Percentiles rank a stretch among this genome's conserved stretches.
phyloP scores from a whole-genome alignment of 2,113 vertebrate species.

The Tringa solitaria region DNA sequence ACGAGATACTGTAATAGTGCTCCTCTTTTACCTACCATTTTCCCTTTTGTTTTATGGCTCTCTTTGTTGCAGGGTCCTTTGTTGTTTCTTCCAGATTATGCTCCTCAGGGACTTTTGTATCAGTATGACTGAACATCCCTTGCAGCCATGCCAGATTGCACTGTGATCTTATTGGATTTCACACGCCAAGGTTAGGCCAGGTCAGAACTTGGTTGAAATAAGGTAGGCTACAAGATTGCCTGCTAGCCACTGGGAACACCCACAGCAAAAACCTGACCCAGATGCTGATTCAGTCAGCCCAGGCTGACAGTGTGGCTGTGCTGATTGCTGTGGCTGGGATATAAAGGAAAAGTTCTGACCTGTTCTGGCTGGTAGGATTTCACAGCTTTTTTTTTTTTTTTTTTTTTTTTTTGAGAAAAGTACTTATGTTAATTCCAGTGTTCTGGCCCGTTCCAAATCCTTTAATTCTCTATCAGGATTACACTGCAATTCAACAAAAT shows the following conservation, averaged over 20 bases:
- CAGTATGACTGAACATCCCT: conserved; percentile 44
- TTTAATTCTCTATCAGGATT: background rate
- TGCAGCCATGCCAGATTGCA: conserved; percentile 54
- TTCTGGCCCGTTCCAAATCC: background rate
- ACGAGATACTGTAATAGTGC: background rate
- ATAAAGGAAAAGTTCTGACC: background rate
- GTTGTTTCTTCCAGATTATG: conserved; percentile 50
- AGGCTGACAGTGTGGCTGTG: background rate
- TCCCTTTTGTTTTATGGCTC: conserved; percentile 37
- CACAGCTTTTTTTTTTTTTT: background rate
- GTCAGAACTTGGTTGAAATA: conserved; percentile 56
- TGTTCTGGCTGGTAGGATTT: background rate
- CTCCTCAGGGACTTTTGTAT: conserved; percentile 32
- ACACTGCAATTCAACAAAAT: background rate
- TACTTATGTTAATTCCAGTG: background rate
- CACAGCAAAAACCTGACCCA: background rate
- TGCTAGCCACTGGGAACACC: background rate
- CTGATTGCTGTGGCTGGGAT: background rate
- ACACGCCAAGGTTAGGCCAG: conserved; percentile 55
- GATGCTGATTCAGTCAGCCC: background rate
- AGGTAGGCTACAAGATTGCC: background rate
- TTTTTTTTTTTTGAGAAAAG: background rate
- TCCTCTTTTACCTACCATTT: conserved; percentile 28
- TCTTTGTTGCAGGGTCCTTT: conserved; percentile 45
- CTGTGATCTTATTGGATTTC: conserved; percentile 62